Conservation (phyloP, 2,113 vertebrate species). For the Ceyx melanurus region DNA sequence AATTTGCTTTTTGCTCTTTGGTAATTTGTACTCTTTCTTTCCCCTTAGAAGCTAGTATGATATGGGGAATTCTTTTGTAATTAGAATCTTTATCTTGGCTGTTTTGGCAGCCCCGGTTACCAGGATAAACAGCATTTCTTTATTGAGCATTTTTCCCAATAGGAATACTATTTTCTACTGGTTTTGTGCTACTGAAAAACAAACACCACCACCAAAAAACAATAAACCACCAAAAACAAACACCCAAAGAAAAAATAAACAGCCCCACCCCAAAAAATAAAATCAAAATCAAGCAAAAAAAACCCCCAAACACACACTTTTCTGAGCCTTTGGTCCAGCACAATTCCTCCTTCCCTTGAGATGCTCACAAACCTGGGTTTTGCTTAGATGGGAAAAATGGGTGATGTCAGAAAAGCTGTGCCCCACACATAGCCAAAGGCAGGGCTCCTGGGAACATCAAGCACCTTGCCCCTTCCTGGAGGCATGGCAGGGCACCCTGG, state of each 20-base stretch:
- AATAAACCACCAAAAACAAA: no score
- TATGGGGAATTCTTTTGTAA: slow-evolving; percentile 8
- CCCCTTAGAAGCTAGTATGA: neutral
- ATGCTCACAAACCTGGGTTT: neutral
- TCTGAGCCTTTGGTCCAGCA: neutral
- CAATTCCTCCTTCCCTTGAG: neutral
- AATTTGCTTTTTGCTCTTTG: neutral
- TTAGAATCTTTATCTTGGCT: neutral
- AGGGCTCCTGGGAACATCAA: neutral
- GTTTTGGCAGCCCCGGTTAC: slow-evolving; percentile 17
- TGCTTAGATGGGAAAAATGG: neutral
- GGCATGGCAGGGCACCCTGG: neutral
- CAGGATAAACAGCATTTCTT: neutral
- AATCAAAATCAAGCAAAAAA: neutral
- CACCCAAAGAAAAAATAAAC: no score
- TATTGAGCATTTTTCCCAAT: neutral
- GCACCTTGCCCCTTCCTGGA: neutral
- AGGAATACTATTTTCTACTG: neutral
- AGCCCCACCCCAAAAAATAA: no score
- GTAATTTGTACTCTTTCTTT: neutral
- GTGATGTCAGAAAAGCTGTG: neutral
- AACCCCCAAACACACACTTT: neutral
- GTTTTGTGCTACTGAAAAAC: neutral
- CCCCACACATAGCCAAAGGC: neutral
- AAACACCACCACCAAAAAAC: neutral